These are phyloP conservation scores for Cyaniris semiargus DNA, from an alignment of 2,888 invertebrate species.

Conservation along the genomic window DNA sequence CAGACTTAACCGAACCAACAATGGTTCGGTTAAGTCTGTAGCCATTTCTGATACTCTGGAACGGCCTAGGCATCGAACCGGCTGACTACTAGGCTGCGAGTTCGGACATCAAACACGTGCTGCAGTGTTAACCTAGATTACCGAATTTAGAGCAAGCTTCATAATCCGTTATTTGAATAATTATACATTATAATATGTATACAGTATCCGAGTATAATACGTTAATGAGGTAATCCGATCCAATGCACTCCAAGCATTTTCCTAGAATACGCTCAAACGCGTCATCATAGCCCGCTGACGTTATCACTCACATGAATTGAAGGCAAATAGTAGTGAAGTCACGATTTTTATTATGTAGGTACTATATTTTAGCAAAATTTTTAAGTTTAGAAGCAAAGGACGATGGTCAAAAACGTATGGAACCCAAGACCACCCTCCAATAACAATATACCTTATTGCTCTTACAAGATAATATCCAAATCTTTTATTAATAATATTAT, in stretches of 20 bases:
- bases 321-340: not conserved
- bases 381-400: not conserved
- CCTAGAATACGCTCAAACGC: slow-evolving; percentile 7
- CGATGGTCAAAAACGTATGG: not conserved
- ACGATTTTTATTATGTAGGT: not conserved
- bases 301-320: not conserved
- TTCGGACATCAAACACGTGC: too few relatives aligned
- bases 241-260: slow-evolving; percentile 28
- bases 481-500: too few relatives aligned
- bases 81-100: too few relatives aligned
- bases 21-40: too few relatives aligned
- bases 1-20: too few relatives aligned
- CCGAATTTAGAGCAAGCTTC: not conserved
- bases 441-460: too few relatives aligned
- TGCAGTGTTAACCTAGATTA: not conserved
- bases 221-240: slow-evolving; percentile 28
- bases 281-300: not conserved
- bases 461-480: too few relatives aligned
- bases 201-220: not conserved
- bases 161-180: not conserved
- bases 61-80: too few relatives aligned
- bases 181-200: not conserved
- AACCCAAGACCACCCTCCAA: not conserved
- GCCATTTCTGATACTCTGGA: too few relatives aligned
- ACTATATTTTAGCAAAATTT: not conserved